Evolutionary conservation across 2,113 vertebrate species (phyloP).

Genomic region (Cheilinus undulatus): DNA sequence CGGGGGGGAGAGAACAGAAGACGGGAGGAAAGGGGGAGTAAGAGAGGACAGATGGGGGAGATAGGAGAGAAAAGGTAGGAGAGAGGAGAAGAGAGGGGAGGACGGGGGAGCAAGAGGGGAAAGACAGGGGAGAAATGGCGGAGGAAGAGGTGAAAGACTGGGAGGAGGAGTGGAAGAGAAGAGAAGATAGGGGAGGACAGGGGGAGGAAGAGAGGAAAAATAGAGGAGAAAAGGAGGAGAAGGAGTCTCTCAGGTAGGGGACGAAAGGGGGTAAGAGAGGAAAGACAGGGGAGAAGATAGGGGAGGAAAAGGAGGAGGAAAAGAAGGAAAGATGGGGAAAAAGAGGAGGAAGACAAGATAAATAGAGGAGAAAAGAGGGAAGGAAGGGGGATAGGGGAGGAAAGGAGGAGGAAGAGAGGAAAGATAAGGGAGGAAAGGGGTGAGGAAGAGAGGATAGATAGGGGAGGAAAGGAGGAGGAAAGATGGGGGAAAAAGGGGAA

Average conservation of each 20-base stretch:
- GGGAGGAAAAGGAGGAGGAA: neutral
- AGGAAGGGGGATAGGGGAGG: neutral
- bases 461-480: neutral
- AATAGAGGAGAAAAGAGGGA: conserved; percentile 9
- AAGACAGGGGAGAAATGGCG: neutral
- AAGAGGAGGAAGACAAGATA: neutral
- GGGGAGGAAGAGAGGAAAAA: no score
- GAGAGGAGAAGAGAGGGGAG: neutral
- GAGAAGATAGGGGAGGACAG: conserved; percentile 15
- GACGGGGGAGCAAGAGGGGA: no score
- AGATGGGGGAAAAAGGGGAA: neutral
- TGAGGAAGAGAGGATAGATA: neutral
- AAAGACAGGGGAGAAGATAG: neutral
- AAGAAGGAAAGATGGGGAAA: neutral
- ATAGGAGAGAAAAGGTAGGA: neutral
- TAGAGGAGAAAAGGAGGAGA: no score
- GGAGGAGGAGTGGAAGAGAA: neutral
- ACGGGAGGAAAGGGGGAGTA: neutral
- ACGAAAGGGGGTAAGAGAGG: no score
- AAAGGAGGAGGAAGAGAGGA: neutral
- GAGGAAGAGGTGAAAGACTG: no score
- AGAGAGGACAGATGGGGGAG: no score
- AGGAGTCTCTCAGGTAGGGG: no score
- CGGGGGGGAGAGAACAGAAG: neutral
- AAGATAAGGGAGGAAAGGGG: neutral